Base-by-base conservation (phyloP, 1,140 invertebrate genomes). In the Tyrophagus putrescentiae region DNA sequence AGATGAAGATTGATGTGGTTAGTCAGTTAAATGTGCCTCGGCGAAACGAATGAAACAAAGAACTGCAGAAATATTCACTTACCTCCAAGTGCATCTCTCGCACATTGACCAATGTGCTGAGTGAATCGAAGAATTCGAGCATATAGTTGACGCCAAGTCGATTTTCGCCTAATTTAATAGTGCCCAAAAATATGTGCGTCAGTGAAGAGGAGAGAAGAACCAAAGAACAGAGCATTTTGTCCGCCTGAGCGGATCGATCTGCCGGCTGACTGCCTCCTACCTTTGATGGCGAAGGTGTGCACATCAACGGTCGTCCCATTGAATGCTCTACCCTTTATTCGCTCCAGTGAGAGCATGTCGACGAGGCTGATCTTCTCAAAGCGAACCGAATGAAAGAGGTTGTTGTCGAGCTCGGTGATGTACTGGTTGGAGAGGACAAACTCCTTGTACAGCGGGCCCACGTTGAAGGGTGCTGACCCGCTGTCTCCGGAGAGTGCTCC, bases 241-340 rank as follows among this genome's bases (percentile, higher is more conserved):
- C 3, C 25, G 41, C 18, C 25, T 42, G 25, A 42, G 18, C 18
- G 6, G 1, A 3, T 42, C 25, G 11, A 13, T 11, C 11, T 54
- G 18, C 27, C 21, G 21, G 4, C 1, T 11, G 2, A 18, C 3
- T 27, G 16, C 13, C 11, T 11, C 4, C 18, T 32, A 54, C 52
- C 52, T 31, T 54, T 54, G 27, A 54, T 54, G 13, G 13, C 13
- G 11, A 54, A 54, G 3, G 13, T 21, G 18, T 54, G 4, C 27
- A 54, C 25, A 13, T 54, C 52, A 54, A 34, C 39, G 25, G 11
- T 54, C 13, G 52, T 54, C 9, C 52, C 52, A 54, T 54, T 54
- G 28, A 54, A 54, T 11, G 27, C 52, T 34, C 11, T 25, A 4
- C 9, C n/a, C 9, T 31, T 13, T 11, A 54, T 54, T 2, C 52